Evolutionary conservation across 2,797 vertebrate genomes (phyloP).

Genomic region (Kryptopterus vitreolus): DNA sequence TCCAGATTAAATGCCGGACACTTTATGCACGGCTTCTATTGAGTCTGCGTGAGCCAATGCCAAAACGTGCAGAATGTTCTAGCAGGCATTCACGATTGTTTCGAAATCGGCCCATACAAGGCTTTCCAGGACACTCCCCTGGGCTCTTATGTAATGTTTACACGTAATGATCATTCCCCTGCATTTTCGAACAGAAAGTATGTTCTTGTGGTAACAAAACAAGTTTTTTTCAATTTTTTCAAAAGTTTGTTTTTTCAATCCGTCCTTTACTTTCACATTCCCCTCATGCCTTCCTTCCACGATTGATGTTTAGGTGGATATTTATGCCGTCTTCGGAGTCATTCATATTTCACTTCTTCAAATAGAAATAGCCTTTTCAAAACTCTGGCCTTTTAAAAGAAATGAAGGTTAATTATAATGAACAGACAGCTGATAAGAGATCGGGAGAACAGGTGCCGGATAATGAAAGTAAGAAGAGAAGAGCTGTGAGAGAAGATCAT

Average conservation of each 20-base stretch:
- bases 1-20: background rate
- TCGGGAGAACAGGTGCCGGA: slow-evolving; percentile 30
- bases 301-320: too few species aligned
- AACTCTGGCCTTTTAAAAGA: background rate
- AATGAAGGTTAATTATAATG: slow-evolving; percentile 5
- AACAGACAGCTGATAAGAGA: slow-evolving; percentile 27
- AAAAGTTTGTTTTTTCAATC: background rate
- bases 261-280: background rate
- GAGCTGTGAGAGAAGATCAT: background rate
- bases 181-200: background rate
- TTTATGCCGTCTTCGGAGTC: too few species aligned
- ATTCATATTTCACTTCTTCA: too few species aligned
- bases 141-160: slow-evolving; percentile 9
- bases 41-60: slow-evolving; percentile 12
- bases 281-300: background rate
- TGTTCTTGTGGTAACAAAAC: background rate
- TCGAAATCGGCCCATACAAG: slow-evolving; percentile 35
- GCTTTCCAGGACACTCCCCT: slow-evolving; percentile 21
- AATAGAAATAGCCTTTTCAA: too few species aligned
- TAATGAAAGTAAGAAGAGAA: background rate
- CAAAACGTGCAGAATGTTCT: slow-evolving; percentile 41
- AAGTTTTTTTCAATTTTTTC: too few species aligned
- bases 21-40: background rate
- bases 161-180: background rate
- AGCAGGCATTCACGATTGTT: slow-evolving; percentile 39